Evolutionary conservation across 2,797 vertebrate genomes (phyloP), one percentile per base, ranked within the genome.

Genomic region (Lithobates pipiens): DNA sequence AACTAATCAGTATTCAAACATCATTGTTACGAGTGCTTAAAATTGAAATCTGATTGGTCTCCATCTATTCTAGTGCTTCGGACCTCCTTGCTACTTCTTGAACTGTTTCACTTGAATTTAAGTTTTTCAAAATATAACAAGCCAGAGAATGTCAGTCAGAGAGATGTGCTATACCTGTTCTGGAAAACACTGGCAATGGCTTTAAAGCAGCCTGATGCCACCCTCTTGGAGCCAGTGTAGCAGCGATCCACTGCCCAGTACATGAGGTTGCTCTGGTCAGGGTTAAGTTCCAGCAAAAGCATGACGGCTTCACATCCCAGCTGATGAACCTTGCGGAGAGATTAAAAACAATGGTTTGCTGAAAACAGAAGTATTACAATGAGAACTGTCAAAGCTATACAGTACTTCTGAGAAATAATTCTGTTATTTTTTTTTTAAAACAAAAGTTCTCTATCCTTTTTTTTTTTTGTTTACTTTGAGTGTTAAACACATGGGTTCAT

Each of bases 231-330:
- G 36, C 98, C 98, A 0, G 98, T 99, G 92, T 99, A 99, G 90
- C 98, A 99, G 76, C 98, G 97, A 80, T 99, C 98, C 91, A 99
- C 97, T 0, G 97, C 98, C 98, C 98, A 99, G 90, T 97, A 98
- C 97, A 99, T 97, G 89, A 99, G 96, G 93, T 99, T 99, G 93
- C 96, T 99, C 95, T 99, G 98, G 89, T 99, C 98, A 8, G 98
- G 98, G 90, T 99, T 99, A 87, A 99, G 94, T 90, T 99, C 98
- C 91, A 99, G 93, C 88, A 99, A 93, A 88, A 99, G 91, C 86
- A 97, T 99, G 84, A 99, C 98, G 1, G 98, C 98, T 91, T 99
- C 98, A 78, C 98, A 99, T 86, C 98, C 98, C 88, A 99, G 91
- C 91, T 98, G 98, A 89, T 99, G 98, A 90, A 99, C 98, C 98